Evolutionary conservation across 2,797 vertebrate species (phyloP).

Genomic region (Microctenopoma lineatum): DNA sequence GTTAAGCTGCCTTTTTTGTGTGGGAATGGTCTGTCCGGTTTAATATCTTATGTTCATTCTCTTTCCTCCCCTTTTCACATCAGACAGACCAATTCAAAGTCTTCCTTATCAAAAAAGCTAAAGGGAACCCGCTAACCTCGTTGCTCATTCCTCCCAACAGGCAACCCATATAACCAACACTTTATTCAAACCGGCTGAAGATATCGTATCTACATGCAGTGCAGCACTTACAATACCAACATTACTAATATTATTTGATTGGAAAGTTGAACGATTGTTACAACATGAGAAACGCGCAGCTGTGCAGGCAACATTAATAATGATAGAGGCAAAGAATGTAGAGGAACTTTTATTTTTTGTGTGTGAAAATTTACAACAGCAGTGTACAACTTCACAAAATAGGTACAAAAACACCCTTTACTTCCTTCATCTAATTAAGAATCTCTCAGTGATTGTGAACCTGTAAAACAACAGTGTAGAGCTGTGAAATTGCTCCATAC

Average conservation of each 20-base stretch:
- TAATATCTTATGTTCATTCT: too few relatives aligned
- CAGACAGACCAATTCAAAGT: too few relatives aligned
- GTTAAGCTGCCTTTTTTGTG: too few relatives aligned
- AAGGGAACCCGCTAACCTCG: too few relatives aligned
- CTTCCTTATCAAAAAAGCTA: too few relatives aligned
- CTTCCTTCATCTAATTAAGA: neutral
- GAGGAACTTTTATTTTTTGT: neutral
- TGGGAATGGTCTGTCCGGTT: too few relatives aligned
- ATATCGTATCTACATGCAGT: neutral
- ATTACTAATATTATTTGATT: neutral
- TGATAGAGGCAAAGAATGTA: neutral
- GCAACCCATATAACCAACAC: too few relatives aligned
- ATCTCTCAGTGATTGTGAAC: neutral
- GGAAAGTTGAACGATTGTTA: neutral
- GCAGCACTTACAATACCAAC: neutral
- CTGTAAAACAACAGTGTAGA: neutral
- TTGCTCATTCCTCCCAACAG: too few relatives aligned
- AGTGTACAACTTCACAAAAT: neutral
- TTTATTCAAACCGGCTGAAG: too few relatives aligned
- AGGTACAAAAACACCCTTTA: neutral
- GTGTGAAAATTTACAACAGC: neutral
- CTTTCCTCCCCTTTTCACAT: too few relatives aligned
- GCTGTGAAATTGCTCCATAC: neutral
- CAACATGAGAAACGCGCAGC: neutral
- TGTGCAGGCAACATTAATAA: neutral